phyloP scores from a whole-genome alignment of 2,888 invertebrate genomes.

The Drosophila basisetae region DNA sequence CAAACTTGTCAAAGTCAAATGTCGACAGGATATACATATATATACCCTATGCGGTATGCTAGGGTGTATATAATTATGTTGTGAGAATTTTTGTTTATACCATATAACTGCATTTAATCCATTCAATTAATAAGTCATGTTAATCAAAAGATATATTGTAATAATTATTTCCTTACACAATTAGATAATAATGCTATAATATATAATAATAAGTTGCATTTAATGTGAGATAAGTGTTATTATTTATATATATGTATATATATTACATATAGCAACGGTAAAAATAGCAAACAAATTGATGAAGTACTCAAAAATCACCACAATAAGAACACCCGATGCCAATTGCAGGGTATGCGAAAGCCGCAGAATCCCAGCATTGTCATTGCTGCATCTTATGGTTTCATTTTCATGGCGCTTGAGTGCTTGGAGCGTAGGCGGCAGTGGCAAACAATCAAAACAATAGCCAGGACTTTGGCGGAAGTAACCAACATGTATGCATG shows the following conservation, averaged over 20 bases:
- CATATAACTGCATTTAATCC: background rate
- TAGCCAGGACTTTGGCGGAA: slow-evolving; percentile 38
- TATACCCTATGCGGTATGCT: background rate
- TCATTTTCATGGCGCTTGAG: slow-evolving; percentile 1
- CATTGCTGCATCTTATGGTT: slow-evolving; percentile 4
- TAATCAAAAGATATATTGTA: background rate
- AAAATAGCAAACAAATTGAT: background rate
- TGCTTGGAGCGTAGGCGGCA: slow-evolving; percentile 34
- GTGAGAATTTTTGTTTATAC: background rate
- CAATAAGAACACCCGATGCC: background rate
- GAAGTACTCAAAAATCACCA: background rate
- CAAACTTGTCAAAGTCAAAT: background rate
- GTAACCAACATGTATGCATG: slow-evolving; percentile 17
- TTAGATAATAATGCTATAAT: background rate
- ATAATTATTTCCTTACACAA: too few species aligned
- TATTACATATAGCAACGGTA: background rate
- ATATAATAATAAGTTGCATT: background rate
- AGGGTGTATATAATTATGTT: background rate
- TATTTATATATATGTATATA: background rate
- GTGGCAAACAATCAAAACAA: slow-evolving; percentile 51
- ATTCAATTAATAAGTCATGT: background rate
- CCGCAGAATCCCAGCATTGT: background rate
- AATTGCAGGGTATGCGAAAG: slow-evolving; percentile 3
- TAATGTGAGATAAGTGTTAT: background rate
- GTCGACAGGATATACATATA: background rate